These are phyloP conservation scores for Strix uralensis DNA, from an alignment of 2,113 vertebrate genomes.

Conservation along the genomic window DNA sequence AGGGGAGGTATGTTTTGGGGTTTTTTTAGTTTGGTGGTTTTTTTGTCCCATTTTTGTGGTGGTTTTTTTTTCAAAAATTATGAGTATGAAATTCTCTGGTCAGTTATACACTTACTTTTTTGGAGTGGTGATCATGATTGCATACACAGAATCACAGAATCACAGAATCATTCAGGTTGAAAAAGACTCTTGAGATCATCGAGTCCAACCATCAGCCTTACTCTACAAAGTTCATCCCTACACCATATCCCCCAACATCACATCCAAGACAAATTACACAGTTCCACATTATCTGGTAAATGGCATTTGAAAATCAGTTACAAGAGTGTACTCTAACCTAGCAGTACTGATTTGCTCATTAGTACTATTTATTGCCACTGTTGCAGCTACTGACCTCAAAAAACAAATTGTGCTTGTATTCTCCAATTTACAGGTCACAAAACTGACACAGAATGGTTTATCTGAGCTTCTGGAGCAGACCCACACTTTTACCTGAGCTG, in stretches of 20 bases:
- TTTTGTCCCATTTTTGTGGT: too few relatives aligned
- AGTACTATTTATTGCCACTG: neutral
- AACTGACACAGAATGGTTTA: neutral
- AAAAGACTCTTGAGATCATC: too few relatives aligned
- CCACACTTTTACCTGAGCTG: neutral
- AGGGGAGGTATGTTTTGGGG: neutral
- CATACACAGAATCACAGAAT: too few relatives aligned
- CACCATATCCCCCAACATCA: too few relatives aligned
- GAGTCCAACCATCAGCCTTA: too few relatives aligned
- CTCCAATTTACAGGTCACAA: neutral
- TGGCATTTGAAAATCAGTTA: neutral
- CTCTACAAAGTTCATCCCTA: too few relatives aligned
- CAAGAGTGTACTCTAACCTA: neutral
- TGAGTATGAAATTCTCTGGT: neutral
- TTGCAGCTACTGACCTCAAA: neutral
- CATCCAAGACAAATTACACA: neutral
- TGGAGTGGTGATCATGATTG: neutral
- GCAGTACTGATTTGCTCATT: neutral
- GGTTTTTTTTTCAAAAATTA: fast-evolving
- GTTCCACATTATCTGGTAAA: neutral
- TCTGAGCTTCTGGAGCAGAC: neutral
- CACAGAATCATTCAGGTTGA: too few relatives aligned
- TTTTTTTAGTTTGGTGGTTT: neutral
- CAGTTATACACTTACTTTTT: neutral
- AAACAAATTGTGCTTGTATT: neutral